Evolutionary conservation across 2,797 vertebrate species (phyloP).

Genomic region (Rhabdophis nuchalis): DNA sequence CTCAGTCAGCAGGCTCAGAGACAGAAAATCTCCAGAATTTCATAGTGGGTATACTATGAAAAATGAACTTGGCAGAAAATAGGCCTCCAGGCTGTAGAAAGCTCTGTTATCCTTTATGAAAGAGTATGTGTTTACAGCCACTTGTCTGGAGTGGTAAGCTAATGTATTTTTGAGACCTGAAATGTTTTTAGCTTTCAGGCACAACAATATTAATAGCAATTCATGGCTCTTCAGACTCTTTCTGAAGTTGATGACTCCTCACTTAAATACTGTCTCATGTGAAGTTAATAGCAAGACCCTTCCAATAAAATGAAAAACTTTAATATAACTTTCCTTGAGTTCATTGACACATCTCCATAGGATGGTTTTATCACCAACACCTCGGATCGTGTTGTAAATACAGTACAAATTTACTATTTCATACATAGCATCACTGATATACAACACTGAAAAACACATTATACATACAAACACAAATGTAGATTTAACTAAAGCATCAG

Average conservation of each 20-base stretch:
- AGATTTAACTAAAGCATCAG: too few relatives aligned
- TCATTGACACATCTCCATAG: background rate
- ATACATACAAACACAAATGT: too few relatives aligned
- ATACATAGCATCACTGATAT: background rate
- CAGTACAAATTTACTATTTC: background rate
- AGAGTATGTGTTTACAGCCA: background rate
- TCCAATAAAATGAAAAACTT: background rate
- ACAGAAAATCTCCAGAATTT: background rate
- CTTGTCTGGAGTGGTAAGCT: background rate
- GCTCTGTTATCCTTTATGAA: background rate
- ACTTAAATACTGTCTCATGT: background rate
- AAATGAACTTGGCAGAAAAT: background rate
- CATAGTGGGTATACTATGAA: background rate
- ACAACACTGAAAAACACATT: too few relatives aligned
- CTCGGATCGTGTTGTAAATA: background rate
- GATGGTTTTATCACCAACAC: background rate
- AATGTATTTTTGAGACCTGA: background rate
- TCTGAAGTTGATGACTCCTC: constrained; percentile 7
- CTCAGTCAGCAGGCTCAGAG: background rate
- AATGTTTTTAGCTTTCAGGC: constrained; percentile 14
- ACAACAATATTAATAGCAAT: constrained; percentile 12
- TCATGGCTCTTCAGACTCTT: background rate
- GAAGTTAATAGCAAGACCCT: background rate
- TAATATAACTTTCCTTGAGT: background rate
- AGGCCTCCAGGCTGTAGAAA: background rate